Evolutionary conservation across 1,140 invertebrate species (phyloP).

Genomic region (Rhopalosiphum maidis): DNA sequence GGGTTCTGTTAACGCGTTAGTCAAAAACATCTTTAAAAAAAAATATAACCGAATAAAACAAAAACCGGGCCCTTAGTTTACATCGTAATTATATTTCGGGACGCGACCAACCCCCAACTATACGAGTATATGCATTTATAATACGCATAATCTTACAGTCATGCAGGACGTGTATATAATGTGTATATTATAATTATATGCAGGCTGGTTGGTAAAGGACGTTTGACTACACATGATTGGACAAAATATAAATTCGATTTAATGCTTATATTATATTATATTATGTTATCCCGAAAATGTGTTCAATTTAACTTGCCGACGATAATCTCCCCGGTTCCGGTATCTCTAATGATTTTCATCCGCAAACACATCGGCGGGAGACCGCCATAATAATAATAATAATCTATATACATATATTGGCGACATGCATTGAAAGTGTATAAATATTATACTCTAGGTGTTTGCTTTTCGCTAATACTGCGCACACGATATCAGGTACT

Average conservation of each 20-base stretch:
- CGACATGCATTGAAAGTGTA: no score
- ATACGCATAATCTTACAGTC: not conserved
- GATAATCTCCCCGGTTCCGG: not conserved
- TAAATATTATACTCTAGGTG: no score
- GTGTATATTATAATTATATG: not conserved
- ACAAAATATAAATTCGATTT: not conserved
- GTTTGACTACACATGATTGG: not conserved
- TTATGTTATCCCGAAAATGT: not conserved
- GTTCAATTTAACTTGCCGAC: not conserved
- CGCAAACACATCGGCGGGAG: not conserved
- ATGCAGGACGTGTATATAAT: not conserved
- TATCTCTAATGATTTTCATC: not conserved
- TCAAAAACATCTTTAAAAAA: not conserved
- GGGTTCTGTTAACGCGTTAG: not conserved
- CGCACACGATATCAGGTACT: no score
- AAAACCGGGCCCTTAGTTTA: not conserved
- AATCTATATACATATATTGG: not conserved
- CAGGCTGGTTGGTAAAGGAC: not conserved
- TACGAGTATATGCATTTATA: not conserved
- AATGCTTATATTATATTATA: not conserved
- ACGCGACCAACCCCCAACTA: not conserved
- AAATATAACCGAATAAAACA: not conserved
- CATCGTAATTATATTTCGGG: not conserved
- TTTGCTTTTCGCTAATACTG: no score
- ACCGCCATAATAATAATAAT: not conserved